Base-by-base conservation (phyloP, 2,888 invertebrate genomes). In the Smittia aterrima region DNA sequence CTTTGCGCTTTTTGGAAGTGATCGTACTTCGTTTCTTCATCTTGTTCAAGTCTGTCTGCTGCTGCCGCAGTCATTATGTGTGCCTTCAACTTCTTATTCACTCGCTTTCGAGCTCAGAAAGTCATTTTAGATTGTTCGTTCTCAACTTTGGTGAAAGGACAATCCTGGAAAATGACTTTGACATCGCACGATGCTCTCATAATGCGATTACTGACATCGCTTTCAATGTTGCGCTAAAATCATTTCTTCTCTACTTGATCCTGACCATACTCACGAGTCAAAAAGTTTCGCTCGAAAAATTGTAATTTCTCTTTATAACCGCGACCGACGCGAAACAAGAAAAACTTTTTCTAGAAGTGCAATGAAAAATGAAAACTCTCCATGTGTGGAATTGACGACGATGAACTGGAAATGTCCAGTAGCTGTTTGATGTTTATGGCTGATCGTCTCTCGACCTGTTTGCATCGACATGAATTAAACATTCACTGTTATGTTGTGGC, bases 1-100 rank as follows among this genome's bases (percentile, higher is more conserved):
- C 27, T 54, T 71, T 71, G 41, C 58, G 38, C 58, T 71, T 71
- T 71, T 71, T 71, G 71, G 54, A 58, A 58, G 18, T 54, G 53
- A 71, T 71, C 54, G 32, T n/a, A 54, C 58, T 71, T 41, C 67
- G 68, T 25, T 71, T 47, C 18, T 71, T 24, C 54, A 25, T 71
- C 20, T 54, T 71, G 7, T 71, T 58, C 16, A 22, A 11, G 11
- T 6, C 11, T 58, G 20, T 24, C 20, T 58, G 20, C 58, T 18
- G n/a, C n/a, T 47, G n/a, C n/a, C n/a, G 6, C 53, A 18, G 62
- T 62, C 22, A 62, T 62, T 62, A 9, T 62, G 20, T 20, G 62
- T 13, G 22, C 4, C 53, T 18, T 47, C n/a, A 47, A 7, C 38
- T 7, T 38, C 7, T 13, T 18, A 47, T 47, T 47, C n/a, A 7